These are phyloP conservation scores for Leptinotarsa defecta DNA, from an alignment of 1,140 invertebrate genomes.

Conservation along the genomic window DNA sequence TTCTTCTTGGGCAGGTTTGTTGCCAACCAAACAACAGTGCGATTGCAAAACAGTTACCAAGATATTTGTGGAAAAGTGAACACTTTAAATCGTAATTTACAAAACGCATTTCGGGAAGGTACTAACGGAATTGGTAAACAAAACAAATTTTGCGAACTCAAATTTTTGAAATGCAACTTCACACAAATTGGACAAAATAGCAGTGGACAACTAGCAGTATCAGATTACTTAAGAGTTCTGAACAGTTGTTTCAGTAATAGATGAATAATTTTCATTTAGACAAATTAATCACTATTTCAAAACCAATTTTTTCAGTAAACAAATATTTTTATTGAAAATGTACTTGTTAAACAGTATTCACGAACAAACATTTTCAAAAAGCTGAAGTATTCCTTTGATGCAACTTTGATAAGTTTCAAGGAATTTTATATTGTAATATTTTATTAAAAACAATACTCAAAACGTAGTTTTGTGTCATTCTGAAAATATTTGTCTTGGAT, in stretches of 20 bases:
- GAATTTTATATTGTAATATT: no score
- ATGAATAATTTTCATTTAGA: not conserved
- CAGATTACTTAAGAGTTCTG: conserved; percentile 11
- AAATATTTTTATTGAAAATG: no score
- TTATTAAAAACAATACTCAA: no score
- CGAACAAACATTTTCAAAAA: no score
- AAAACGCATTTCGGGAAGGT: not conserved
- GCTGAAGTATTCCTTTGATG: no score
- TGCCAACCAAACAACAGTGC: conserved; percentile 1
- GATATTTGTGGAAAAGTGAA: conserved; percentile 9
- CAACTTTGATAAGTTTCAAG: no score
- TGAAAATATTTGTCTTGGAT: no score
- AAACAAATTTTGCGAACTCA: not conserved
- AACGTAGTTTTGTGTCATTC: no score
- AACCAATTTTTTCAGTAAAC: no score
- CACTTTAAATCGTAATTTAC: not conserved
- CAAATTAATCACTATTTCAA: not conserved
- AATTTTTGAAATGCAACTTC: conserved; percentile 12
- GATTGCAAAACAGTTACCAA: not conserved
- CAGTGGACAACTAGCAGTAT: conserved; percentile 7
- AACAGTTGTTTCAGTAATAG: conserved; percentile 18
- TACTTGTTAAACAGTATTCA: no score
- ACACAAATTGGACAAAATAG: conserved; percentile 6
- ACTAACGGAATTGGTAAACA: not conserved
- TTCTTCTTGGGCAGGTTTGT: conserved; percentile 10